Percentiles rank a stretch among this genome's conserved stretches.
Evolutionary conservation across 2,797 vertebrate genomes (phyloP).

Genomic region (Tokudaia muenninki): DNA sequence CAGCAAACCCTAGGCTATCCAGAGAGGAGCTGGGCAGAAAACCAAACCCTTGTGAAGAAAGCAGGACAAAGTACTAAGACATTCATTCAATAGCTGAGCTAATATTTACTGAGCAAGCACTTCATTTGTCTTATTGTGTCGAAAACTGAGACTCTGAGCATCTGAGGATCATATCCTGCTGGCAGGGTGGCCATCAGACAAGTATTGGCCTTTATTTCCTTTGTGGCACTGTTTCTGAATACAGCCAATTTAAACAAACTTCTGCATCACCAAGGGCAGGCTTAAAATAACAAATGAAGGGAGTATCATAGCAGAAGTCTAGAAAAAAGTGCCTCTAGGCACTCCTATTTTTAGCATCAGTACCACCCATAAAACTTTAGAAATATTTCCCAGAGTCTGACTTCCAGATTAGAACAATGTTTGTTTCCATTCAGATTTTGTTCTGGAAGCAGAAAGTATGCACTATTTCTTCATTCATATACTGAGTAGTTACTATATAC

Average conservation of each 20-base stretch:
- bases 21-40: slow-evolving; percentile 53
- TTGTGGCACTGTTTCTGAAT: slow-evolving; percentile 17
- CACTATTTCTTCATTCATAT: not conserved
- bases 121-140: not conserved
- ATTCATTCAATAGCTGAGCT: slow-evolving; percentile 44
- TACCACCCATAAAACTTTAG: not conserved
- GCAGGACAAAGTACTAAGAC: slow-evolving; percentile 5
- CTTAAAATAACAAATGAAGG: slow-evolving; percentile 69
- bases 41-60: slow-evolving; percentile 44
- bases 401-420: not conserved
- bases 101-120: slow-evolving; percentile 31
- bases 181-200: not conserved
- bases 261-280: slow-evolving; percentile 55
- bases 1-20: not conserved
- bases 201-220: not conserved
- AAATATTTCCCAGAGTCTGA: slow-evolving; percentile 49
- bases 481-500: not conserved
- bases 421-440: not conserved
- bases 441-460: not conserved
- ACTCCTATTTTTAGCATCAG: slow-evolving; percentile 60
- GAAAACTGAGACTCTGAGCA: not conserved
- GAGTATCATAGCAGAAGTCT: slow-evolving; percentile 35
- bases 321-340: not conserved
- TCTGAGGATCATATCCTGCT: not conserved
- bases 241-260: slow-evolving; percentile 56